Base-by-base conservation (phyloP, 2,113 vertebrate genomes). In the Ancistrus triradiatus region DNA sequence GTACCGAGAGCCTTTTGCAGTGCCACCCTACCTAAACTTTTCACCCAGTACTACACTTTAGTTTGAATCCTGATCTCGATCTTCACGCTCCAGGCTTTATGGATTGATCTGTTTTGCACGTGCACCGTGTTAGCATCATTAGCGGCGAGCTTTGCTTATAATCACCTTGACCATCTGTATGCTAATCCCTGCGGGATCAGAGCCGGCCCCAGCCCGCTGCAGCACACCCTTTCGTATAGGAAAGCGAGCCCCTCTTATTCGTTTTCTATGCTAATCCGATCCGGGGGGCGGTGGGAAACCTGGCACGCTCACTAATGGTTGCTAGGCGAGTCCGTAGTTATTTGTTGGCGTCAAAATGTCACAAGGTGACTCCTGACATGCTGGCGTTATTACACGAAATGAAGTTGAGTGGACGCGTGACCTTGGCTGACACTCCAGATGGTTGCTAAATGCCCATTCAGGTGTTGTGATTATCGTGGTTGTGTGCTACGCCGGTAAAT, bases 301-400 rank as follows among this genome's bases (percentile, higher is more conserved):
- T n/a, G 1, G 1, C 27, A n/a, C n/a, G n/a, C 27, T 4, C 27
- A 4, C 19, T 24, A 47, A 11, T 19, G 18, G 50, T 53, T 18
- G n/a, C 28, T 35, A 19, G 50, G 27, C 15, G 27, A 31, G 27
- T 31, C 27, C 27, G 27, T 31, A 4, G 27, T 31, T 31, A 31
- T 31, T 31, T 31, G 7, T 31, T 31, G 3, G 3, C 27, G 27
- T 31, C 27, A 31, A 7, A 31, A 31, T 3, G 3, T 3, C 7
- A 4, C 47, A 28, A 63, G 48, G 35, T 55, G 51, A 55, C 51
- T 55, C 18, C 51, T 7, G 11, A 10, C 48, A 43, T 14, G 21
- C 9, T 14, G 15, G 33, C 37, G 13, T 13, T 52, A 43, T 63
- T 31, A 21, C 37, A 52, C 52, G 19, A 42, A 63, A 42, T 51